Evolutionary conservation across 1,140 invertebrate genomes (phyloP), one percentile per base, ranked within the genome.

Genomic region (Papilio glaucus): DNA sequence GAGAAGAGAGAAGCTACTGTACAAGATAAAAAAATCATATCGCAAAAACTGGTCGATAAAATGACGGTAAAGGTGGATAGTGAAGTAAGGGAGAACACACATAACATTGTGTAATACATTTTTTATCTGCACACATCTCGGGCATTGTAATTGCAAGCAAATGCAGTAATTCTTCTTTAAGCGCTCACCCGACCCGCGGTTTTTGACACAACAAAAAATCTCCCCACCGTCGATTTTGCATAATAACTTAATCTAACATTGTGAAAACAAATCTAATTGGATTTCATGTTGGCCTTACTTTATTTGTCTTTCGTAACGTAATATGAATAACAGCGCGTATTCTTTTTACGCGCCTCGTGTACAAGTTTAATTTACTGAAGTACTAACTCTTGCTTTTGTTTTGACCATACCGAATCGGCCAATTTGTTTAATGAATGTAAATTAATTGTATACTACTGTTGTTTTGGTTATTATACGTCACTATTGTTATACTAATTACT

Each of bases 201-300:
- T 83, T 82, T 81, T 80, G 77, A 79, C 74, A 75, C 72, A 83
- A 89, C 87, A 80, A 86, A 89, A 76, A 57, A 57, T 24, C 49
- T 57, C 83, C 76, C 77, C 79, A 53, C 74, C 84, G 78, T 78
- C 79, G 85, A 87, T 88, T 88, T 90, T 86, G 85, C 85, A 89
- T 88, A 87, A 86, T 89, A 84, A 88, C 83, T 87, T 87, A 85
- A 88, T 87, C 85, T 88, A 85, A 85, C 82, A 84, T 77, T 75
- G 79, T 72, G 79, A 84, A 81, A 80, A 82, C 80, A 81, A 82
- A 84, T 81, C 78, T 90, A 88, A 90, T 87, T 88, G 83, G 79
- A 87, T 88, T 89, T 83, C 77, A 78, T 83, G 79, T 87, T 85
- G 80, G 79, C 77, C 77, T 80, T 29, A 78, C 75, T 85, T 83